These are phyloP conservation scores for Mallotus villosus DNA, from an alignment of 2,797 vertebrate genomes.

Conservation along the genomic window DNA sequence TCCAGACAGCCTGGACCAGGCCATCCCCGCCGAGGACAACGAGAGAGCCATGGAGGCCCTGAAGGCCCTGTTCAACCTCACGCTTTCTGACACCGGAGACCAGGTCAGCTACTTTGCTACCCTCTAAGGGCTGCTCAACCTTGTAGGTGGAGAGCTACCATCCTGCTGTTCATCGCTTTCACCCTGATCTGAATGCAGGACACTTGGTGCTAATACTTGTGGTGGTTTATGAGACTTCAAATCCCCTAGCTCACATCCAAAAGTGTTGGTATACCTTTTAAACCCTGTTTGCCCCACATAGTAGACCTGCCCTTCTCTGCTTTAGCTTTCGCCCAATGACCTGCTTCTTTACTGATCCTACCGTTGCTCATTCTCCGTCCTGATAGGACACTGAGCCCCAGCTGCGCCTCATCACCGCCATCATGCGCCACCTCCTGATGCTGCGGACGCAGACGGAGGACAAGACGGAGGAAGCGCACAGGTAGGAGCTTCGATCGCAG, in stretches of 20 bases:
- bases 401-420: conserved; percentile 86
- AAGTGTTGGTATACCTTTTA: too few relatives aligned
- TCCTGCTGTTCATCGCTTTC: too few relatives aligned
- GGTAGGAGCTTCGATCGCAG: conserved; percentile 74
- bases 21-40: conserved; percentile 83
- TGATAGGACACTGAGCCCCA: conserved; percentile 89
- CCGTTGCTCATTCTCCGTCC: conserved; percentile 46
- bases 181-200: too few relatives aligned
- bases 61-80: conserved; percentile 97
- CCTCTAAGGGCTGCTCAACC: not conserved
- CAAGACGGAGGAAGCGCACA: conserved; percentile 96
- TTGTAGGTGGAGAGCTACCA: not conserved
- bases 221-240: too few relatives aligned
- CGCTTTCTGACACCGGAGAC: conserved; percentile 81
- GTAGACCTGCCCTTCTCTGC: too few relatives aligned
- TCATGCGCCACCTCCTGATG: conserved; percentile 93
- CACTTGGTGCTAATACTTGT: too few relatives aligned
- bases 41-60: conserved; percentile 91
- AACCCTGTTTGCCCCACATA: too few relatives aligned
- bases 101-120: conserved; percentile 76
- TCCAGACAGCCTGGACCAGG: conserved; percentile 74
- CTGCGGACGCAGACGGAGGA: conserved; percentile 87
- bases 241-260: too few relatives aligned
- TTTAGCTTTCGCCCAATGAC: not conserved
- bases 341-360: not conserved